Percentiles rank a stretch among this genome's conserved stretches.
Evolutionary conservation across 1,140 invertebrate genomes (phyloP).

Genomic region (Drosophila melanica): DNA sequence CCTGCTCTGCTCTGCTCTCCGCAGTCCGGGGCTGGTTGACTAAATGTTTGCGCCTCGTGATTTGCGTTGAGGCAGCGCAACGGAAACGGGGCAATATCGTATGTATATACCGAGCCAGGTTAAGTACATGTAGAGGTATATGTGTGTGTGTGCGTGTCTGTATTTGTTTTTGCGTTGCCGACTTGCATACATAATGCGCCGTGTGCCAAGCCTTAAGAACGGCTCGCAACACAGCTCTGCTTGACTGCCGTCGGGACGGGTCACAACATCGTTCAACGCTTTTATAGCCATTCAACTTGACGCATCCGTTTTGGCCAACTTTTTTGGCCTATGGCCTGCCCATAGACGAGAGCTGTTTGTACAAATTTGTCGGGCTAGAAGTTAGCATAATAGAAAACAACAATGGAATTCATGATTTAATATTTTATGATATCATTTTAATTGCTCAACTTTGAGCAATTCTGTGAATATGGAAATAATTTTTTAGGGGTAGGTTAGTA

Average conservation of each 20-base stretch:
- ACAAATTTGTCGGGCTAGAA: constrained; percentile 31
- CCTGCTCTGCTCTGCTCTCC: not conserved
- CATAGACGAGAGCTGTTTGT: constrained; percentile 42
- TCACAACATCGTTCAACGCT: constrained; percentile 73
- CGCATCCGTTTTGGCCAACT: constrained; percentile 74
- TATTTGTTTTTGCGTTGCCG: constrained; percentile 67
- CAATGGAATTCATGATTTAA: not conserved
- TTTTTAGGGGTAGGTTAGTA: no score
- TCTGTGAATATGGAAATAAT: no score
- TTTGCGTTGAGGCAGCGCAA: constrained; percentile 21
- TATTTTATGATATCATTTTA: not conserved
- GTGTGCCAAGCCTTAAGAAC: constrained; percentile 26
- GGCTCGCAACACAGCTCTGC: not conserved
- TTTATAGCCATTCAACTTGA: constrained; percentile 80
- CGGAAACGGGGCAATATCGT: constrained; percentile 22
- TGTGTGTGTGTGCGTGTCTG: constrained; percentile 56
- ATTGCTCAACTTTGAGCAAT: not conserved
- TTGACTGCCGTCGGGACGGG: constrained; percentile 17
- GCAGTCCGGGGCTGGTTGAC: constrained; percentile 38
- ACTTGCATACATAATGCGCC: constrained; percentile 77
- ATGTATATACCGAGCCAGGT: not conserved
- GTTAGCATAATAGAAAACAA: constrained; percentile 12
- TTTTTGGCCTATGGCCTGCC: constrained; percentile 47
- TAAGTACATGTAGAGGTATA: constrained; percentile 13
- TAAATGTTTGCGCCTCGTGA: constrained; percentile 63